Base-by-base conservation (phyloP, 92 coral and sea anemone species). In the Parazoanthus darwini region DNA sequence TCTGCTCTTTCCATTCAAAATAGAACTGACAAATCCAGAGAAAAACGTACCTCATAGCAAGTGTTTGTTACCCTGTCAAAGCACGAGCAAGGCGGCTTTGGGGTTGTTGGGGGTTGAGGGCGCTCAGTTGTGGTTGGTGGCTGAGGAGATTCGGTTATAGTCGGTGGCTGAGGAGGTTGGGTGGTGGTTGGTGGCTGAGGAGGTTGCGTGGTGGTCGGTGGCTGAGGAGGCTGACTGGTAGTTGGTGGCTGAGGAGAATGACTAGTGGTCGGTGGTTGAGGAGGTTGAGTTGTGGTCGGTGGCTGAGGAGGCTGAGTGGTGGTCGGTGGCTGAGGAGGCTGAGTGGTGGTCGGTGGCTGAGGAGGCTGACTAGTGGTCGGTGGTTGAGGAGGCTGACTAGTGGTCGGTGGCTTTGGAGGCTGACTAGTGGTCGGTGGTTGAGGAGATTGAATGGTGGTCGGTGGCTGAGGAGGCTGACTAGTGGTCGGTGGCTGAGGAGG, bases 61-160 rank as follows among this genome's bases (percentile, higher is more conserved):
- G 78, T 79, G 29, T 85, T 83, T 43, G 93, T 84, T 6, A 25
- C 58, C 26, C 70, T 91, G 87, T 91, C 93, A 74, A 74, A 91
- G 80, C 93, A 91, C 6, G 91, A 75, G 79, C 93, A 91, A 9
- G 89, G 86, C 54, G 91, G 90, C 77, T 63, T 54, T 50, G 92
- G 48, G 26, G 88, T 80, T 23, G 79, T 70, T 58, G 92, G 78
- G 2, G 92, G 86, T 39, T 38, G 66, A 15, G 79, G 78, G 18
- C 3, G 43, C 13, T 79, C 48, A 22, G 90, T 88, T 38, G 86
- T 87, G 35, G 86, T 87, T 1, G 85, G 86, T 59, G 82, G 90
- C 56, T 78, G 29, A 67, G 87, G 77, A 70, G 78, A 48, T 11
- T 36, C 22, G 22, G 48, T 82, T 36, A 75, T 82, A 25, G 86